Conservation (phyloP, 2,113 vertebrate genomes). For the Eonycteris spelaea region DNA sequence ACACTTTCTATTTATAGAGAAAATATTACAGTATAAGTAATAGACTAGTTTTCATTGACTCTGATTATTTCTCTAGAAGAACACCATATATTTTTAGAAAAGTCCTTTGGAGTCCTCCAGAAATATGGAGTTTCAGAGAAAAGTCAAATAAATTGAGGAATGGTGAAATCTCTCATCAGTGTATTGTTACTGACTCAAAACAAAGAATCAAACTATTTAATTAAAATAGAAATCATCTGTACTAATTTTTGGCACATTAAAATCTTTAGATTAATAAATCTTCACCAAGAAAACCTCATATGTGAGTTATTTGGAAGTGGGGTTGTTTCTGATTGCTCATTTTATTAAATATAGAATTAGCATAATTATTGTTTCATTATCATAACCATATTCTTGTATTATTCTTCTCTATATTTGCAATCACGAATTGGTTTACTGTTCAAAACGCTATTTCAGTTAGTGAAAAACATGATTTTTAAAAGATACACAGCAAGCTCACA, state of each 20-base stretch:
- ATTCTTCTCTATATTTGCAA: not conserved
- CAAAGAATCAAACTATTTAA: not conserved
- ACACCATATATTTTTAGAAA: conserved; percentile 3
- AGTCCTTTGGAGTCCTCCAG: not conserved
- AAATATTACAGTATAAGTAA: not conserved
- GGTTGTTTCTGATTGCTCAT: not conserved
- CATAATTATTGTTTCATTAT: not conserved
- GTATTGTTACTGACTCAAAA: not conserved
- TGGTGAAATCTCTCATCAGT: not conserved
- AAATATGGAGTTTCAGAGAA: not conserved
- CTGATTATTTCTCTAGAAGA: not conserved
- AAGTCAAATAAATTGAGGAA: not conserved
- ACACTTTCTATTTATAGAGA: not conserved
- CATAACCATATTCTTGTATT: not conserved
- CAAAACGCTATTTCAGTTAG: not conserved
- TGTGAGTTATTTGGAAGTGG: not conserved
- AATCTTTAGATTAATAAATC: not conserved
- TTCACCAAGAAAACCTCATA: not conserved
- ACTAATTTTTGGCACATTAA: not conserved
- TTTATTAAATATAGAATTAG: not conserved
- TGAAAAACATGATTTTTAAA: not conserved
- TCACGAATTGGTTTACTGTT: not conserved
- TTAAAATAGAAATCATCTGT: not conserved
- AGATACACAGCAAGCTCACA: not conserved
- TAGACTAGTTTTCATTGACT: not conserved